A percentile compares a stretch with the other conserved stretches of the same genome.
Conservation (phyloP, 2,888 invertebrate species). For the Ochropleura leucogaster region DNA sequence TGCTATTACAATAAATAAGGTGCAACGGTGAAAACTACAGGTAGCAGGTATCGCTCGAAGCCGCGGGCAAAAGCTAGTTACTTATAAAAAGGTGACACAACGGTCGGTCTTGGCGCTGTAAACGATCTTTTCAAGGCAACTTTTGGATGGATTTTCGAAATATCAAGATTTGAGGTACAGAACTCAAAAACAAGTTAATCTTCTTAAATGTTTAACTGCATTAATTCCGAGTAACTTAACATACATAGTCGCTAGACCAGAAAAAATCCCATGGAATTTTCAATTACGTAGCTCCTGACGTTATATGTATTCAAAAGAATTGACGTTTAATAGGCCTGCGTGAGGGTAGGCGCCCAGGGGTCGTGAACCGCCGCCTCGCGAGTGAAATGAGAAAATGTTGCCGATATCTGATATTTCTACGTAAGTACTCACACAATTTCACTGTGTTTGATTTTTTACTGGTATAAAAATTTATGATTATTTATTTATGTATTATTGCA, state of each 20-base stretch:
- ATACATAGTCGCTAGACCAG: slow-evolving; percentile 12
- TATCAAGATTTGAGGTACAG: too few relatives aligned
- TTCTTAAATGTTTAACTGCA: slow-evolving; percentile 6
- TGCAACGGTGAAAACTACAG: too few relatives aligned
- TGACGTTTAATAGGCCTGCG: slow-evolving; percentile 54
- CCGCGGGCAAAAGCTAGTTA: too few relatives aligned
- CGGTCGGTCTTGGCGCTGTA: too few relatives aligned
- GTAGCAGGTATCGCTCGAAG: too few relatives aligned
- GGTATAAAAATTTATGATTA: background rate
- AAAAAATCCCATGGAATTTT: slow-evolving; percentile 55
- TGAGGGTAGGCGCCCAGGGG: slow-evolving; percentile 27
- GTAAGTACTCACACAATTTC: background rate
- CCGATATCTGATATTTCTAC: slow-evolving; percentile 22
- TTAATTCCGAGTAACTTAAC: slow-evolving; percentile 21
- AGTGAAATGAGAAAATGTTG: slow-evolving; percentile 35
- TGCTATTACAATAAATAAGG: too few relatives aligned
- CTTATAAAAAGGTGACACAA: too few relatives aligned
- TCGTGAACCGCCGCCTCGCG: slow-evolving; percentile 8
- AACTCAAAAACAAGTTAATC: slow-evolving; percentile 2
- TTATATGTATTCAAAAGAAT: slow-evolving; percentile 55
- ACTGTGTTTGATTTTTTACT: background rate
- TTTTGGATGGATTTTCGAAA: too few relatives aligned
- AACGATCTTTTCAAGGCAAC: too few relatives aligned
- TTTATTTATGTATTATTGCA: too few relatives aligned
- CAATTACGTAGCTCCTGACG: slow-evolving; percentile 50